phyloP scores from a whole-genome alignment of 2,113 vertebrate genomes.

The Bolborhynchus lineola region DNA sequence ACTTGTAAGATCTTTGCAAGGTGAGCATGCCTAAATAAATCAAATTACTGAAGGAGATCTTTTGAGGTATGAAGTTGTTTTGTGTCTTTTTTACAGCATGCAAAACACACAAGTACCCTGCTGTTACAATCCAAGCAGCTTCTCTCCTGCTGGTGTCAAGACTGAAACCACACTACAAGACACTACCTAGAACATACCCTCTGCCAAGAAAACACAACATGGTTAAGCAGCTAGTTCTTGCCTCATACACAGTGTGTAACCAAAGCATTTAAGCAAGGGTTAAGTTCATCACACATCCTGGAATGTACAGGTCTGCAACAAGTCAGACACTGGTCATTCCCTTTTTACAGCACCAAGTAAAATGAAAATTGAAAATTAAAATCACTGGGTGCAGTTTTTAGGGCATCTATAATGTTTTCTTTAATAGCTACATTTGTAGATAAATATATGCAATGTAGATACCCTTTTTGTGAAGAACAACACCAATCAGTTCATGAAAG shows the following conservation, averaged over 20 bases:
- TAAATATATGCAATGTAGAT: neutral
- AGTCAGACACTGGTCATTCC: neutral
- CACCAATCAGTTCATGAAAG: neutral
- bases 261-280: neutral
- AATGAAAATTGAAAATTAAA: neutral
- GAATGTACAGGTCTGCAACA: neutral
- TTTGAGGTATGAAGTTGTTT: neutral
- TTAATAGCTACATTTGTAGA: neutral
- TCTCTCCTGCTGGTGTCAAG: neutral
- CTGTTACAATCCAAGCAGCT: neutral
- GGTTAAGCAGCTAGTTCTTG: neutral
- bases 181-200: neutral
- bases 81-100: neutral
- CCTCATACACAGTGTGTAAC: fast-evolving
- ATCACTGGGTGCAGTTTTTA: neutral
- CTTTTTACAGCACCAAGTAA: neutral
- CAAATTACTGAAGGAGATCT: neutral
- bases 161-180: neutral
- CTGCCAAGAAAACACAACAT: neutral
- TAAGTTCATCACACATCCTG: neutral
- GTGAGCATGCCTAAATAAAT: neutral
- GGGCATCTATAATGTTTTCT: neutral
- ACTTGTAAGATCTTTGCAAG: neutral
- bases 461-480: neutral
- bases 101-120: neutral